Evolutionary conservation across 2,113 vertebrate genomes (phyloP).

Genomic region (Gasterosteus aculeatus): DNA sequence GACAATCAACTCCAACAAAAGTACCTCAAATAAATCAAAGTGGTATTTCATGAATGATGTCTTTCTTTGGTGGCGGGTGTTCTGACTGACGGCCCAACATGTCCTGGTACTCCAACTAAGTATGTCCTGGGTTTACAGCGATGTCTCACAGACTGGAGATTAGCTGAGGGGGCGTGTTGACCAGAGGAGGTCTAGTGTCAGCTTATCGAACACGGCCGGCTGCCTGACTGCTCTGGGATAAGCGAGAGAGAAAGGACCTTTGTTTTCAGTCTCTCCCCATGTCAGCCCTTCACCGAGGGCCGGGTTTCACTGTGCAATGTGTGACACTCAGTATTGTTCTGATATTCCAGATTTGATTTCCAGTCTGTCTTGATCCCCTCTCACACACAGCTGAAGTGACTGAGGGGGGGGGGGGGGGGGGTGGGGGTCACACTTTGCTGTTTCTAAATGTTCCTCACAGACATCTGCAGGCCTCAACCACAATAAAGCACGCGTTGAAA

Average conservation of each 20-base stretch:
- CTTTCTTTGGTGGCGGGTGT: neutral
- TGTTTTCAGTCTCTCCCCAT: constrained; percentile 51
- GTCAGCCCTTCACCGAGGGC: neutral
- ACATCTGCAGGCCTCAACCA: neutral
- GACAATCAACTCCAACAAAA: neutral
- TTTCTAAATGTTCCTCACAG: neutral
- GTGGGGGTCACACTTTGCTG: neutral
- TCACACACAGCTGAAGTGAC: neutral
- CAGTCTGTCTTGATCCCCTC: neutral
- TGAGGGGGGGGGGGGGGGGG: too few relatives aligned
- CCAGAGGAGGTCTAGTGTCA: constrained; percentile 60
- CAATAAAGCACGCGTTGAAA: neutral
- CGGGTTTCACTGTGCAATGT: constrained; percentile 17
- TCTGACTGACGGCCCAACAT: constrained; percentile 16
- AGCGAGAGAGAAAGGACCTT: constrained; percentile 55
- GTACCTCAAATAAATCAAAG: neutral
- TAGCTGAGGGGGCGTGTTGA: constrained; percentile 42
- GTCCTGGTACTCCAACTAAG: constrained; percentile 24
- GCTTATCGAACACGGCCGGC: constrained; percentile 46
- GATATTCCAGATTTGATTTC: constrained; percentile 19
- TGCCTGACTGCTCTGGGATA: constrained; percentile 37
- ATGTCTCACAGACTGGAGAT: constrained; percentile 59
- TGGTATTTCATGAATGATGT: neutral
- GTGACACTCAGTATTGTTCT: constrained; percentile 14
- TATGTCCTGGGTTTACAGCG: constrained; percentile 15